Evolutionary conservation across 2,888 invertebrate genomes (phyloP), one percentile per base, ranked within the genome.

Genomic region (Tanytarsus gracilentus): DNA sequence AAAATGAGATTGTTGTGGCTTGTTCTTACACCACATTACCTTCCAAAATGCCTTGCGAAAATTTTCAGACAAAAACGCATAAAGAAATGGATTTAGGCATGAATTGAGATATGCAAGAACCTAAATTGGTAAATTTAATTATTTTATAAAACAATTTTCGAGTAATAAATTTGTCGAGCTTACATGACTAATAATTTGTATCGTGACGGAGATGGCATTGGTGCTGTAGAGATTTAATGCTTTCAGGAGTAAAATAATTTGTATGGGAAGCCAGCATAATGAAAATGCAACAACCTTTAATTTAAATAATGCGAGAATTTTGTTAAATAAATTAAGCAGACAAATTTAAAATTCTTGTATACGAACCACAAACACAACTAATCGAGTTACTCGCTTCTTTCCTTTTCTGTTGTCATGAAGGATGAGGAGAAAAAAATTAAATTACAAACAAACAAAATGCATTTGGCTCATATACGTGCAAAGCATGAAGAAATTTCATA

Each of bases 211-310:
- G 65, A 81, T 76, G 69, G 81, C 77, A 0, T 83, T 83, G 65
- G 84, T 81, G 64, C 82, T 81, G 75, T 88, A 90, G 52, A 77
- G 72, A 64, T 83, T 79, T 65, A 90, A 74, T n/a, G 86, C 85
- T 72, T 89, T 88, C 65, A 87, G 77, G 61, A 89, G 80, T 65
- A 89, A 78, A 64, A 89, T 79, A 67, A 93, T 86, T 79, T 94
- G 93, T 69, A 95, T 89, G 25, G 96, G 96, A 68, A 88, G 83
- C 95, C 95, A 95, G 75, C 94, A 93, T 39, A 92, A 79, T 21
- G 94, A 93, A 73, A 96, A 96, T 51, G 91, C 91, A 11, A 49
- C 49, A 27, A 49, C 49, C 49, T 49, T 25, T 2, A 26, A 16
- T 3, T 8, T 8, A 18, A 21, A 3, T 16, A 44, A 11, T 23